phyloP scores from a whole-genome alignment of 2,113 vertebrate genomes.

The Cyanistes caeruleus region DNA sequence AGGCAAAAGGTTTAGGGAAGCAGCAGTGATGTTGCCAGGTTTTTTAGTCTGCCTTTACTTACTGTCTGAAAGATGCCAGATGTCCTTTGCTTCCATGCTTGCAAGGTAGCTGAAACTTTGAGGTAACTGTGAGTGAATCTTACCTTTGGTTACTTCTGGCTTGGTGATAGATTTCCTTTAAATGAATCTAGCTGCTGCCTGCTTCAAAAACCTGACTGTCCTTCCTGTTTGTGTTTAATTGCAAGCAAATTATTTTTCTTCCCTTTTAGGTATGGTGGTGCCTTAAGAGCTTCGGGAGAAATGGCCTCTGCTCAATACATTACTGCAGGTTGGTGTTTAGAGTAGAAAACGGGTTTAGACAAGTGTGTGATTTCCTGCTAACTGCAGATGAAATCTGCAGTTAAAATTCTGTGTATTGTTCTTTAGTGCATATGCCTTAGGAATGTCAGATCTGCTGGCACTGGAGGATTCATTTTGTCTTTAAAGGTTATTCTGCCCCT shows the following conservation, averaged over 20 bases:
- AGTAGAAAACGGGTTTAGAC: neutral
- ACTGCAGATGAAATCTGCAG: neutral
- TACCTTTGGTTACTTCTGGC: neutral
- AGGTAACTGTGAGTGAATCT: neutral
- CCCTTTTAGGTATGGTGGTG: conserved; percentile 86
- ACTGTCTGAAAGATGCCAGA: neutral
- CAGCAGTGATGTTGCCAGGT: neutral
- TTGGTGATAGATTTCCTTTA: neutral
- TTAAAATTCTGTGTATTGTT: neutral
- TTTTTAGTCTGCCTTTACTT: neutral
- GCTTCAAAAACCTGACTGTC: neutral
- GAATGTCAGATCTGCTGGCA: neutral
- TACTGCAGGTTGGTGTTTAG: conserved; percentile 88
- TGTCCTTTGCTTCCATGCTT: neutral
- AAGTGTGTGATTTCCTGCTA: neutral
- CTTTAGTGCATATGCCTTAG: neutral
- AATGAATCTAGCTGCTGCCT: neutral
- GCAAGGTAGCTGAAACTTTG: neutral
- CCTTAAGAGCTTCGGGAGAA: conserved; percentile 93
- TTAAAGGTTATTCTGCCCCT: neutral
- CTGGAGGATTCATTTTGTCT: neutral
- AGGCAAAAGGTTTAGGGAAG: neutral
- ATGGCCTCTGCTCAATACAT: conserved; percentile 96
- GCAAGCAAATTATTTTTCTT: neutral
- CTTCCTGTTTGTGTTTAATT: neutral